Percentiles rank a stretch among this genome's conserved stretches.
Evolutionary conservation across 2,797 vertebrate genomes (phyloP).

Genomic region (Phylloscopus collybita): DNA sequence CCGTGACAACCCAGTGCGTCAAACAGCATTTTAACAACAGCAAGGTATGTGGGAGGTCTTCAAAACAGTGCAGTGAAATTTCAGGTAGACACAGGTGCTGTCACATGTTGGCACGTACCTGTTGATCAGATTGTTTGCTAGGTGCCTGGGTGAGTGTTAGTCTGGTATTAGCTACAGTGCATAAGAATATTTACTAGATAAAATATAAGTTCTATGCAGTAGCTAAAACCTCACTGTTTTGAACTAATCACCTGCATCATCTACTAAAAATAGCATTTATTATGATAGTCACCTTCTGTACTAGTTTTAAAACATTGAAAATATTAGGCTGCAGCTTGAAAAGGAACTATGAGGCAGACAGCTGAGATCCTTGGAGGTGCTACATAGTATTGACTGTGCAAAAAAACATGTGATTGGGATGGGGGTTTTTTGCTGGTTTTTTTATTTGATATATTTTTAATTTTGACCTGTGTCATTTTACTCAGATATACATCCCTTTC

Average conservation of each 20-base stretch:
- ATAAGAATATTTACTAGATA: neutral
- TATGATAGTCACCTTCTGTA: neutral
- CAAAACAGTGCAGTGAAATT: neutral
- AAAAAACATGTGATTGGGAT: neutral
- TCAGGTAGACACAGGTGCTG: neutral
- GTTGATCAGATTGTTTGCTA: neutral
- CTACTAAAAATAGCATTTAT: neutral
- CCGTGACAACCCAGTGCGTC: fast-evolving
- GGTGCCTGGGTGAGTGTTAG: neutral
- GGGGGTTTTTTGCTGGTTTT: no score
- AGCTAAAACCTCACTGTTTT: neutral
- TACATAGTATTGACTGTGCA: neutral
- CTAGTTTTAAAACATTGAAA: neutral
- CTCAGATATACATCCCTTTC: neutral
- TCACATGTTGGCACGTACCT: fast-evolving
- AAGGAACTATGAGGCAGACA: neutral
- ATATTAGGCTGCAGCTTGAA: neutral
- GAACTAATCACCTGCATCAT: neutral
- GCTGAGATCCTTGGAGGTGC: neutral
- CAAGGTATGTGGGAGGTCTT: neutral
- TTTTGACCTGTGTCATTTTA: neutral
- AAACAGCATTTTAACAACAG: neutral
- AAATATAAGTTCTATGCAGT: neutral
- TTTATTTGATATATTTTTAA: neutral
- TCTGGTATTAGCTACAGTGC: neutral